Percentiles rank a stretch among this genome's conserved stretches.
phyloP scores from a whole-genome alignment of 2,888 invertebrate genomes.

The Metellina segmentata region DNA sequence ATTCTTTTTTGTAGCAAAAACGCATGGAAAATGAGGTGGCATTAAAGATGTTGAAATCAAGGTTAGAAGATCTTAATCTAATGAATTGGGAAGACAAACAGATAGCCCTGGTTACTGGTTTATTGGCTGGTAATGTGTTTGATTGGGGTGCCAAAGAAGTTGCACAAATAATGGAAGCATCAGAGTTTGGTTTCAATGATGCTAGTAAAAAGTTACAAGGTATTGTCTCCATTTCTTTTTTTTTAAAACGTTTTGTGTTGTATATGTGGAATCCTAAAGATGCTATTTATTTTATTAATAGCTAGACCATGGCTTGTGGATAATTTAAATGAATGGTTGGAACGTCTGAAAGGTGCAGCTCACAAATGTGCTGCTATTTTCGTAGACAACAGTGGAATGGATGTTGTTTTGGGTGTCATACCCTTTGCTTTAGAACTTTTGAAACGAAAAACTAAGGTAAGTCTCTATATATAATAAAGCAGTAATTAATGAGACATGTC shows the following conservation, averaged over 20 bases:
- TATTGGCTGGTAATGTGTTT: slow-evolving; percentile 92
- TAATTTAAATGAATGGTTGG: slow-evolving; percentile 90
- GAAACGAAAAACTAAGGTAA: slow-evolving; percentile 90
- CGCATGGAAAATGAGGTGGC: slow-evolving; percentile 92
- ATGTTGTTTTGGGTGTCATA: slow-evolving; percentile 94
- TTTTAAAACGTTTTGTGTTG: neutral
- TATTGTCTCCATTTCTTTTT: slow-evolving; percentile 78
- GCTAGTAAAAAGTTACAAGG: slow-evolving; percentile 91
- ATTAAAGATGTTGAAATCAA: slow-evolving; percentile 85
- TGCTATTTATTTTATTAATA: slow-evolving; percentile 77
- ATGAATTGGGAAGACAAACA: slow-evolving; percentile 83
- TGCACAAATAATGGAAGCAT: slow-evolving; percentile 89
- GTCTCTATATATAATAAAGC: slow-evolving; percentile 44
- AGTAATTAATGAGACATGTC: too few species aligned
- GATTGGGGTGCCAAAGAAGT: slow-evolving; percentile 98
- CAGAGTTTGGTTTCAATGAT: slow-evolving; percentile 89
- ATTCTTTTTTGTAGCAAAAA: slow-evolving; percentile 86
- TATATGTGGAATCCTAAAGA: neutral
- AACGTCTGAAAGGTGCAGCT: slow-evolving; percentile 85
- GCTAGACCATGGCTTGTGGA: slow-evolving; percentile 95
- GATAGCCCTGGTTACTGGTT: slow-evolving; percentile 82
- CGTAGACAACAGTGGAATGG: slow-evolving; percentile 97
- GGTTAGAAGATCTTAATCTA: slow-evolving; percentile 87
- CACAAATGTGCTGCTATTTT: slow-evolving; percentile 95
- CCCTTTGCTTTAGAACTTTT: slow-evolving; percentile 92